Conservation (phyloP, 2,797 vertebrate species). For the Microctenopoma lineatum region DNA sequence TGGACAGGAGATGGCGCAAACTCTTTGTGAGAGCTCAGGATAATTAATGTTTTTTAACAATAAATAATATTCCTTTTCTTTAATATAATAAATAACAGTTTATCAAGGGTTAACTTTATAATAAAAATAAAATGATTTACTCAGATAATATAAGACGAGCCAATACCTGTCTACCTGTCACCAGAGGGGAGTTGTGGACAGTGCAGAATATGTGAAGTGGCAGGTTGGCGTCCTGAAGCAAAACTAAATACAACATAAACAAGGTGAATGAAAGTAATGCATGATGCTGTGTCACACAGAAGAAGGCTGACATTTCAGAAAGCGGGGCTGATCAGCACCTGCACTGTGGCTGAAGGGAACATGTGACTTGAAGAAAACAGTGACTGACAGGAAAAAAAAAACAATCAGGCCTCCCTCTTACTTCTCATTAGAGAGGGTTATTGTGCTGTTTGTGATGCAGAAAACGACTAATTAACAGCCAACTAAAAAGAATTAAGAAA, state of each 20-base stretch:
- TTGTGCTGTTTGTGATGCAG: neutral
- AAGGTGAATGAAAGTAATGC: neutral
- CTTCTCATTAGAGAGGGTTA: neutral
- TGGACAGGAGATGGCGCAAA: conserved; percentile 57
- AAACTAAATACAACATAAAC: neutral
- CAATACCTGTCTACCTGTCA: neutral
- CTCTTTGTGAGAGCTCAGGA: neutral
- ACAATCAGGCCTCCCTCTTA: neutral
- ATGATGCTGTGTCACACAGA: neutral
- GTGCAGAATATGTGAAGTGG: conserved; percentile 3
- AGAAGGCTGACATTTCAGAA: neutral
- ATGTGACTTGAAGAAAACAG: too few relatives aligned
- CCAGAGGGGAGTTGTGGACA: neutral
- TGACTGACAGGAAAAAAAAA: neutral
- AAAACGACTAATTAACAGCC: neutral
- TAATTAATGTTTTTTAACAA: neutral
- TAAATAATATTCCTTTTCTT: neutral
- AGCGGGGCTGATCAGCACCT: neutral
- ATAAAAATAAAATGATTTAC: neutral
- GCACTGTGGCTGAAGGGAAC: neutral
- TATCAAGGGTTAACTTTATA: neutral
- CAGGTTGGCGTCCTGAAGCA: conserved; percentile 1
- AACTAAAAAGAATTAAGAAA: too few relatives aligned
- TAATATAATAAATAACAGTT: neutral
- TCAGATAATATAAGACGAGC: neutral